Conservation (phyloP, 1,140 invertebrate species). For the Apocrypta bakeri region DNA sequence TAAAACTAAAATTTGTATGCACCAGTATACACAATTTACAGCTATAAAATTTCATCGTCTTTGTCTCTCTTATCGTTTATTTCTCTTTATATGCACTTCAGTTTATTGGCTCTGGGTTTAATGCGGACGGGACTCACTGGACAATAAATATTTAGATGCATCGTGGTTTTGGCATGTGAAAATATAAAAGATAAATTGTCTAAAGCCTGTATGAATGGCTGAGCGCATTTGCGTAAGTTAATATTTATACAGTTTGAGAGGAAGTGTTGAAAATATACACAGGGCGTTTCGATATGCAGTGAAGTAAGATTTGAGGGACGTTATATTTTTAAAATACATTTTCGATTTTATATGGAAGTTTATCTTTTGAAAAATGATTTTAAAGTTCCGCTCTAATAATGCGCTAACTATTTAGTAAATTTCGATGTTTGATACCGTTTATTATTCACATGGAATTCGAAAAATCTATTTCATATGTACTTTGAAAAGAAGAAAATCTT, state of each 20-base stretch:
- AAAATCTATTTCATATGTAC: no score
- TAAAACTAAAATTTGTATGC: not conserved
- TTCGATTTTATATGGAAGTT: no score
- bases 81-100: not conserved
- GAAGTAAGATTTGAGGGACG: not conserved
- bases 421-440: no score
- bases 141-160: constrained; percentile 11
- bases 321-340: not conserved
- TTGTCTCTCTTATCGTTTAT: not conserved
- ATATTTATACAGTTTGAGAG: not conserved
- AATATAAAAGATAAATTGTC: constrained; percentile 2
- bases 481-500: no score
- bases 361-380: no score
- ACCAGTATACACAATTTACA: not conserved
- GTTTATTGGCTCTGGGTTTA: not conserved
- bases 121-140: not conserved
- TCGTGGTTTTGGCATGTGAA: not conserved
- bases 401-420: no score
- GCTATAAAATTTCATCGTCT: not conserved
- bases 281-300: not conserved
- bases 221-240: not conserved
- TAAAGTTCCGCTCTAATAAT: no score
- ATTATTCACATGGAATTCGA: no score
- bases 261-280: not conserved
- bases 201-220: not conserved